phyloP scores from a whole-genome alignment of 1,140 invertebrate species.

The Ylistrum balloti region DNA sequence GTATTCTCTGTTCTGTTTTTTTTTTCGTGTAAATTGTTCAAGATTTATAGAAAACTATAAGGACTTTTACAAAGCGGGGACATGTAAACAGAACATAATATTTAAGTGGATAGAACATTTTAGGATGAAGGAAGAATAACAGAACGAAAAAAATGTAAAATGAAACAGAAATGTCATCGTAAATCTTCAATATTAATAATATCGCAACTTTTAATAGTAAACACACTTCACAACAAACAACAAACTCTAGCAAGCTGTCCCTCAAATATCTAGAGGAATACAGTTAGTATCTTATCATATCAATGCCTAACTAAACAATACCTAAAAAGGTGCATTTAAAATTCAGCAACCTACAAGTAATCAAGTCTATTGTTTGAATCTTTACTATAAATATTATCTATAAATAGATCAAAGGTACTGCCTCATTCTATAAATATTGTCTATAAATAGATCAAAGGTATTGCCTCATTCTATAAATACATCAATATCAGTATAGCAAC shows the following conservation, averaged over 20 bases:
- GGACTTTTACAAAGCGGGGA: neutral
- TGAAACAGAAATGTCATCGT: neutral
- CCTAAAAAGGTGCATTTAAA: neutral
- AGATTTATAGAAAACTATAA: neutral
- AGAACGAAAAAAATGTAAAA: neutral
- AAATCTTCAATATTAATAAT: constrained; percentile 5
- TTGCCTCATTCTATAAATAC: neutral
- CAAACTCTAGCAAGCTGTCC: neutral
- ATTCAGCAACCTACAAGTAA: neutral
- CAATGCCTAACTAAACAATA: constrained; percentile 4
- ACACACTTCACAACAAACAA: constrained; percentile 38
- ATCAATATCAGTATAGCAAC: neutral
- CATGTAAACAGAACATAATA: too few relatives aligned
- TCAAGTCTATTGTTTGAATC: too few relatives aligned
- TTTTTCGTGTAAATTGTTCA: neutral
- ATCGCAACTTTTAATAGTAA: neutral
- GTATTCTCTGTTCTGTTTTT: too few relatives aligned
- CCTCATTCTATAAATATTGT: too few relatives aligned
- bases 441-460: too few relatives aligned
- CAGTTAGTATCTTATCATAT: too few relatives aligned
- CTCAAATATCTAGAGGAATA: neutral
- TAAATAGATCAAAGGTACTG: too few relatives aligned
- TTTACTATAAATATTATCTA: too few relatives aligned
- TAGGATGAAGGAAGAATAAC: neutral
- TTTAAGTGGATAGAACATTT: too few relatives aligned